Evolutionary conservation across 2,797 vertebrate species (phyloP), one percentile per base, ranked within the genome.

Genomic region (Rhinatrema bivittatum): DNA sequence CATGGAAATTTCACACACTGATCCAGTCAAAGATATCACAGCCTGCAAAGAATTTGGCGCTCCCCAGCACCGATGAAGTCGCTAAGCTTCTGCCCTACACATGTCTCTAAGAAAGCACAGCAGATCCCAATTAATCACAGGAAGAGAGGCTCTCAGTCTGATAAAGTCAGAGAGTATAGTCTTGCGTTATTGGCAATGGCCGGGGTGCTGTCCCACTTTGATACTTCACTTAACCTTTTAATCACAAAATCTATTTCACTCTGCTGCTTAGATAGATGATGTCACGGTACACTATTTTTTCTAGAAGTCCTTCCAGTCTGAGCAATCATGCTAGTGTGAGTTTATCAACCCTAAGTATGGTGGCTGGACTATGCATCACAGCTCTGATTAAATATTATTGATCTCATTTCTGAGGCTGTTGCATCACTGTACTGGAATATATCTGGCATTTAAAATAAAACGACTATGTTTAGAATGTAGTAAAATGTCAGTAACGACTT

Each of bases 231-330:
- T 76, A 65, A 67, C 66, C 68, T 44, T 12, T n/a, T 74, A 72
- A 79, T 74, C 65, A 16, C 62, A 60, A 74, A 76, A 77, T 79
- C 78, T 61, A 68, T 77, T 60, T 60, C 20, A 8, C 50, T 62
- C 56, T 52, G 45, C 46, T 58, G 12, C 56, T 63, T 54, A 69
- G 74, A 82, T 73, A 64, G 77, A 77, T 70, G 78, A 68, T 71
- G 72, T 70, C 72, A 71, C 12, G 20, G 69, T 60, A 38, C 50
- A 46, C 24, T 27, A 34, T 50, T 3, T 29, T 23, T 36, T 34
- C 14, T 18, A 52, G 50, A 37, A 27, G 29, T 29, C 37, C 36
- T 5, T 20, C 38, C 56, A 62, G 47, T 53, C 42, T 16, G 36
- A 52, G 33, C 65, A 53, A 63, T 50, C 62, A 35, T 20, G 54